A percentile compares a stretch with the other conserved stretches of the same genome.
Conservation (phyloP, 1,140 invertebrate species). For the Helicorthomorpha holstii region DNA sequence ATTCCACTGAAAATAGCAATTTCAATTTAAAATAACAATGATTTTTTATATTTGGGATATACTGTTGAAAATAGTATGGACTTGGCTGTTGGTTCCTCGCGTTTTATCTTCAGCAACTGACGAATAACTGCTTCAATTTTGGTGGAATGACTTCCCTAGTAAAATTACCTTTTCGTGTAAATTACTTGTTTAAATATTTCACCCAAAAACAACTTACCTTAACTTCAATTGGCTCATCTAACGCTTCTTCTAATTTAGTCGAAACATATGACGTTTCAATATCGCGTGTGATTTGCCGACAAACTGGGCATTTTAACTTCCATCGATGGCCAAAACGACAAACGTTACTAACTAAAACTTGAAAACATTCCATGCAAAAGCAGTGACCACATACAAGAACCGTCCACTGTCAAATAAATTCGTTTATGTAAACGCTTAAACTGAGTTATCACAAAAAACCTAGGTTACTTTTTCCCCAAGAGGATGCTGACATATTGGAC, state of each 20-base stretch:
- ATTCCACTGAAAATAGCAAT: constrained; percentile 33
- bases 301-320: constrained; percentile 40
- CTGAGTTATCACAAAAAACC: too few species aligned
- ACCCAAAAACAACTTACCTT: background rate
- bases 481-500: constrained; percentile 46
- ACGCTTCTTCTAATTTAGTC: constrained; percentile 17
- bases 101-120: constrained; percentile 36
- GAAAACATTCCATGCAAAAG: constrained; percentile 43
- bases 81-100: constrained; percentile 40
- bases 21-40: constrained; percentile 2
- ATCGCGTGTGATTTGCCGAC: constrained; percentile 35
- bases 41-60: background rate
- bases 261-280: constrained; percentile 42
- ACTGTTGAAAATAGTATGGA: constrained; percentile 52
- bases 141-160: constrained; percentile 42
- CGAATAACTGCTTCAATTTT: constrained; percentile 51
- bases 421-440: too few species aligned
- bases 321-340: constrained; percentile 16
- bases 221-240: constrained; percentile 18
- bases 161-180: background rate
- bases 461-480: constrained; percentile 30
- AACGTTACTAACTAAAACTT: constrained; percentile 23
- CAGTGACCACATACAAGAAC: constrained; percentile 50
- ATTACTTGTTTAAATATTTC: background rate
- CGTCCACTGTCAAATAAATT: constrained; percentile 38